Evolutionary conservation across 2,797 vertebrate species (phyloP).

Genomic region (Rhabdomys pumilio): DNA sequence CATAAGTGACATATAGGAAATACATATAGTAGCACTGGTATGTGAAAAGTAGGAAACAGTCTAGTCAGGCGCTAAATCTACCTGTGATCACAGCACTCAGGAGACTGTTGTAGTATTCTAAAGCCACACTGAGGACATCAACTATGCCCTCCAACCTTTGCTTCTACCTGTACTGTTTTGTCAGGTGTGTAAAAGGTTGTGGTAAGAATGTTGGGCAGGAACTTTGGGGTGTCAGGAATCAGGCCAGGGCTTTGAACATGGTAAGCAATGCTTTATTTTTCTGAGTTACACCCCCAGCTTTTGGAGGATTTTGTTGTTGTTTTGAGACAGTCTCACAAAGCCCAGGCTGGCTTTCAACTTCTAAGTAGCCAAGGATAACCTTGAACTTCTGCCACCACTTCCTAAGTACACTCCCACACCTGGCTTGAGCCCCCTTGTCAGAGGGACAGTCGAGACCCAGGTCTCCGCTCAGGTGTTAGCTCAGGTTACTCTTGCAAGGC

Average conservation of each 20-base stretch:
- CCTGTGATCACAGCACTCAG: no score
- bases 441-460: background rate
- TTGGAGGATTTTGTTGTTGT: background rate
- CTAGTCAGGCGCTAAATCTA: background rate
- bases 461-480: background rate
- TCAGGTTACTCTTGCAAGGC: background rate
- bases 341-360: background rate
- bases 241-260: background rate
- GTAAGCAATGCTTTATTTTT: background rate
- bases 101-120: background rate
- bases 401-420: background rate
- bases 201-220: background rate
- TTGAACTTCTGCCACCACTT: background rate
- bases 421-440: background rate
- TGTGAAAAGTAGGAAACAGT: conserved; percentile 45
- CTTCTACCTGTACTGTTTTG: background rate
- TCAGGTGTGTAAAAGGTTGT: background rate
- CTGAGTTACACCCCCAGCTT: background rate
- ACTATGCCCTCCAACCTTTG: background rate
- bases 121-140: background rate
- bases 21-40: background rate
- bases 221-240: no score
- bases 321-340: background rate
- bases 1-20: conserved; percentile 21
- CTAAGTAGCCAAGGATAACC: background rate